These are phyloP conservation scores for Oreonectes daqikongensis DNA, from an alignment of 2,797 vertebrate genomes.

Conservation along the genomic window DNA sequence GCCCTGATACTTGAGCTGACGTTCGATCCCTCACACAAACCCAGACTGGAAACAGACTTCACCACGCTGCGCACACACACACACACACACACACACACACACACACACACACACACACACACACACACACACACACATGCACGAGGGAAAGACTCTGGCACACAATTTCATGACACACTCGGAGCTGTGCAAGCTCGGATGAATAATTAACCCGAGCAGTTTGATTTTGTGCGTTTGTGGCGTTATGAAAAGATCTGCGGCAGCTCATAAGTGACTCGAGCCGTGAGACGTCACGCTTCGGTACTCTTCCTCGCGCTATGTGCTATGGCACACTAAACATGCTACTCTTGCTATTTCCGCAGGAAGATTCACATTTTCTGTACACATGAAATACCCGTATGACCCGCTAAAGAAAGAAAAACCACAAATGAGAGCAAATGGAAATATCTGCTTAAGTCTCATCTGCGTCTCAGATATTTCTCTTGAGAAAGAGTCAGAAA, in stretches of 20 bases:
- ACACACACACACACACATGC: conserved; percentile 2
- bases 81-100: conserved; percentile 6
- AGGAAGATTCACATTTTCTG: background rate
- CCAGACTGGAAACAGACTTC: conserved; percentile 10
- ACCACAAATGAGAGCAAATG: background rate
- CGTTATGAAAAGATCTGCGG: conserved; percentile 21
- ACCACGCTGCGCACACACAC: conserved; percentile 18
- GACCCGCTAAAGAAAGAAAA: background rate
- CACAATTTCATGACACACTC: conserved; percentile 25
- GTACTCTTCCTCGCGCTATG: background rate
- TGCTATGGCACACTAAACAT: background rate
- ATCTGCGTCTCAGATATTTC: no score
- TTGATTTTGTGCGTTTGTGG: conserved; percentile 13
- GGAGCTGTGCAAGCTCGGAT: conserved; percentile 29
- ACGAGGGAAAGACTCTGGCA: conserved; percentile 5
- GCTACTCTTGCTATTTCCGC: background rate
- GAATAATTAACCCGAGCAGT: conserved; percentile 46
- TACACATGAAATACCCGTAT: background rate
- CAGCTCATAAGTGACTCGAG: conserved; percentile 12
- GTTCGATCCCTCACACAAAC: background rate
- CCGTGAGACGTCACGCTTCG: conserved; percentile 17
- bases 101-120: conserved; percentile 9
- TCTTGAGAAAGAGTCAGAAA: no score
- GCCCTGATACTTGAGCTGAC: conserved; percentile 20
- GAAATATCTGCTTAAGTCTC: no score